These are phyloP conservation scores for Drosophila lutescens DNA, from an alignment of 2,888 invertebrate genomes.

Conservation along the genomic window DNA sequence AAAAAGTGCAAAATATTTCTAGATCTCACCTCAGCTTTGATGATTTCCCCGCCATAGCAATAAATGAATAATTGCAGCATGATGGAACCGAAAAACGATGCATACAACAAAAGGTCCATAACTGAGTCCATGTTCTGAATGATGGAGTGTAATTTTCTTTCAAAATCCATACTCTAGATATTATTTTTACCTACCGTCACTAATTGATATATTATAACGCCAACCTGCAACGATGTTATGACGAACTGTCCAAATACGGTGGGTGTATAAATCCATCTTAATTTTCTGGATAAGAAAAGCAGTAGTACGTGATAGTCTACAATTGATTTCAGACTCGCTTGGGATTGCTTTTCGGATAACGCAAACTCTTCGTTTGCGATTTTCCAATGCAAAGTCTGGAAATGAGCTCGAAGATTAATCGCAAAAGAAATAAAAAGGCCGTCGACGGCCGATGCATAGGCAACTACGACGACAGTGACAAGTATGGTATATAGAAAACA, in stretches of 20 bases:
- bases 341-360: constrained; percentile 11
- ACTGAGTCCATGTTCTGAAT: constrained; percentile 70
- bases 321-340: constrained; percentile 52
- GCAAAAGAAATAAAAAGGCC: constrained; percentile 81
- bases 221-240: constrained; percentile 81
- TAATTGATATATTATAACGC: constrained; percentile 83
- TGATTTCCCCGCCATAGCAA: constrained; percentile 82
- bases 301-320: constrained; percentile 75
- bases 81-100: constrained; percentile 76
- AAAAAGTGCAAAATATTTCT: background rate
- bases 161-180: background rate
- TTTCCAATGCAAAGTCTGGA: constrained; percentile 72
- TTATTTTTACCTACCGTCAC: constrained; percentile 63
- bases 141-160: background rate
- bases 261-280: constrained; percentile 75
- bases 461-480: constrained; percentile 69
- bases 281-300: constrained; percentile 61
- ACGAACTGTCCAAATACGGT: constrained; percentile 82
- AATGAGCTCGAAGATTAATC: constrained; percentile 78
- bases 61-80: constrained; percentile 82
- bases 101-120: constrained; percentile 70
- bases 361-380: constrained; percentile 36
- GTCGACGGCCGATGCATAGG: constrained; percentile 78
- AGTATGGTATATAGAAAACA: constrained; percentile 71
- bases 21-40: constrained; percentile 75